Base-by-base conservation (phyloP, 2,888 invertebrate species). In the Frankliniella fusca region DNA sequence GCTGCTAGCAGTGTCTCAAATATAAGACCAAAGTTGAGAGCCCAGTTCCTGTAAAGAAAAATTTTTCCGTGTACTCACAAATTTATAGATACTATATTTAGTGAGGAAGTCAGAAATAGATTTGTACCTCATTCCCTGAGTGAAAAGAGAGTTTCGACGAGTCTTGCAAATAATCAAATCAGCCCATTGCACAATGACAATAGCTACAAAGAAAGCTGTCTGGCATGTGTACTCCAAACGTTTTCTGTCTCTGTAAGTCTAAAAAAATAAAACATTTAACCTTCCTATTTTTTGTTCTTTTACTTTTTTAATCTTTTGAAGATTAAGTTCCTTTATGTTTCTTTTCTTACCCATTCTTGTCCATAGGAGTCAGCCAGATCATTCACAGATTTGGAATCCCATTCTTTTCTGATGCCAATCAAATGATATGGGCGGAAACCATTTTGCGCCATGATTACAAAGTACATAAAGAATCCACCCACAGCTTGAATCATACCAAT, bases 401-500 rank as follows among this genome's bases (percentile, higher is more conserved):
- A 96, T 50, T 91, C 88, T 3, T 90, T 89, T 82, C 96, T 92
- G 81, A 95, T 87, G 83, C 93, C 93, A 80, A 94, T 85, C 83
- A 96, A 89, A 84, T 89, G 89, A 3, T 88, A 88, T 0, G 94
- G 94, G 86, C 91, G 91, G 88, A 96, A 96, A 0, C 96, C 96
- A 85, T 93, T 92, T 85, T 93, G 92, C 3, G 94, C 94, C 91
- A 94, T 93, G 83, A 95, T 92, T 82, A 94, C 90, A 86, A 94
- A 94, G 87, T 95, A 96, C 3, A 93, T 90, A 87, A 92, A 93
- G 89, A 96, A 94, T 12, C 94, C 95, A 76, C 93, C 94, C 79
- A 92, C 92, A 28, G 95, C 93, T 88, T 96, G 96, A 85, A 96
- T 94, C 87, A 96, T 90, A 81, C 96, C 96, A 84, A 96, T 93